Percentiles rank a stretch among this genome's conserved stretches.
Evolutionary conservation across 1,140 invertebrate species (phyloP).

Genomic region (Sycophila sp.): DNA sequence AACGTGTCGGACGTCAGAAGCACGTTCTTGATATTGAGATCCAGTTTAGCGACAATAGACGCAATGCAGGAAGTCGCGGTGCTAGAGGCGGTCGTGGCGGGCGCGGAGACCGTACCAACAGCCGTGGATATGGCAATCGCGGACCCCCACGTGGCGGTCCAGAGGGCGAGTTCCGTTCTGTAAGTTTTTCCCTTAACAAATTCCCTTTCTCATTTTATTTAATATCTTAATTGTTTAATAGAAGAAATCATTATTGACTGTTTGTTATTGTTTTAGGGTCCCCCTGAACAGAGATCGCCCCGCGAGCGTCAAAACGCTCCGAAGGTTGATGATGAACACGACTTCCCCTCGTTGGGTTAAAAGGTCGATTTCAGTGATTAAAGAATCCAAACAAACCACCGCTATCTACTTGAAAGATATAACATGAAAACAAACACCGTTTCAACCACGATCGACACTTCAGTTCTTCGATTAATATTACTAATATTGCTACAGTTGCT

Average conservation of each 20-base stretch:
- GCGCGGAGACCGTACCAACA: constrained; percentile 58
- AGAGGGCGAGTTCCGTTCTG: constrained; percentile 49
- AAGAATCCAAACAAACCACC: constrained; percentile 30
- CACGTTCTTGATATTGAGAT: constrained; percentile 89
- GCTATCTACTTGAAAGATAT: constrained; percentile 27
- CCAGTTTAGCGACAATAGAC: constrained; percentile 84
- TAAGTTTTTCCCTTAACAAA: constrained; percentile 46
- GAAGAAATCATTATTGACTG: not conserved
- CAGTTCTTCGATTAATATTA: constrained; percentile 43
- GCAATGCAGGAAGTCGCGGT: constrained; percentile 73
- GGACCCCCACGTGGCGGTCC: constrained; percentile 54
- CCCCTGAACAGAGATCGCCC: constrained; percentile 58
- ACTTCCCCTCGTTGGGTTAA: constrained; percentile 92
- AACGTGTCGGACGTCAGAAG: constrained; percentile 88
- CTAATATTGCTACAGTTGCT: constrained; percentile 56
- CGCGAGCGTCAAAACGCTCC: constrained; percentile 77
- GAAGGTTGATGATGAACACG: constrained; percentile 93
- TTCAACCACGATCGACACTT: constrained; percentile 47
- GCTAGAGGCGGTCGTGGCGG: constrained; percentile 67
- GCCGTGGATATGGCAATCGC: constrained; percentile 59
- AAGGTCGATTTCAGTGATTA: constrained; percentile 37
- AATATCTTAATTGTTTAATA: not conserved
- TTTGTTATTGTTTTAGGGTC: constrained; percentile 28
- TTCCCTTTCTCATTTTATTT: constrained; percentile 10
- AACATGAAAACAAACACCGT: constrained; percentile 44